A percentile compares a stretch with the other conserved stretches of the same genome.
Evolutionary conservation across 2,113 vertebrate genomes (phyloP).

Genomic region (Taurulus bubalis): DNA sequence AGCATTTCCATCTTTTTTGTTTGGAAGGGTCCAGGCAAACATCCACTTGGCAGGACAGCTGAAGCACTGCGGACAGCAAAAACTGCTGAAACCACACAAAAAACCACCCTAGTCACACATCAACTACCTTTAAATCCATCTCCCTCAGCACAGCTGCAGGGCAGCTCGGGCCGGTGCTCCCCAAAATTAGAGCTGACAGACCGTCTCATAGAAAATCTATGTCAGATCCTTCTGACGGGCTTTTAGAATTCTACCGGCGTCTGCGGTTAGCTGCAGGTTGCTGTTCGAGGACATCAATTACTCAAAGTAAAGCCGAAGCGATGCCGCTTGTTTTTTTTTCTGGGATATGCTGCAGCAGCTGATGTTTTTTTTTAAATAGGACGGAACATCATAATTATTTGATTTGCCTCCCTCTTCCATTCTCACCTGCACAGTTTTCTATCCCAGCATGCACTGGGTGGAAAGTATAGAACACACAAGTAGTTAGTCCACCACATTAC

Average conservation of each 20-base stretch:
- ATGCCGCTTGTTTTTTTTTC: slow-evolving; percentile 14
- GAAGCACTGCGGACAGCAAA: slow-evolving; percentile 43
- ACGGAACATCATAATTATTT: slow-evolving; percentile 54
- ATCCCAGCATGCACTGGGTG: background rate
- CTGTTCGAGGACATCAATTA: slow-evolving; percentile 27
- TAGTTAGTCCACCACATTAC: background rate
- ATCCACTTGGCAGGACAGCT: slow-evolving; percentile 38
- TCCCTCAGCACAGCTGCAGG: slow-evolving; percentile 10
- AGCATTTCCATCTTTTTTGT: background rate
- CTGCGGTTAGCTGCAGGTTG: slow-evolving; percentile 30
- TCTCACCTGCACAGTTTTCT: slow-evolving; percentile 19
- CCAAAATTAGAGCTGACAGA: slow-evolving; percentile 35
- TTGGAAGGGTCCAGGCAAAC: slow-evolving; percentile 12
- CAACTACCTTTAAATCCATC: slow-evolving; percentile 30
- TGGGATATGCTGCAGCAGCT: background rate
- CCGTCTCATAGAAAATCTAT: slow-evolving; percentile 27
- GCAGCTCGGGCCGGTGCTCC: background rate
- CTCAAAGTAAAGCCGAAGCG: slow-evolving; percentile 26
- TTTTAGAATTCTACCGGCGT: slow-evolving; percentile 7
- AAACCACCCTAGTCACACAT: background rate
- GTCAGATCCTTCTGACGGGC: slow-evolving; percentile 1
- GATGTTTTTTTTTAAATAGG: slow-evolving; percentile 33
- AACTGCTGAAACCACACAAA: slow-evolving; percentile 59
- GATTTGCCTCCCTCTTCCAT: slow-evolving; percentile 17
- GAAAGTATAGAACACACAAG: slow-evolving; percentile 17